These are phyloP conservation scores for Toxotes chatareus DNA, from an alignment of 2,113 vertebrate species.

Conservation along the genomic window DNA sequence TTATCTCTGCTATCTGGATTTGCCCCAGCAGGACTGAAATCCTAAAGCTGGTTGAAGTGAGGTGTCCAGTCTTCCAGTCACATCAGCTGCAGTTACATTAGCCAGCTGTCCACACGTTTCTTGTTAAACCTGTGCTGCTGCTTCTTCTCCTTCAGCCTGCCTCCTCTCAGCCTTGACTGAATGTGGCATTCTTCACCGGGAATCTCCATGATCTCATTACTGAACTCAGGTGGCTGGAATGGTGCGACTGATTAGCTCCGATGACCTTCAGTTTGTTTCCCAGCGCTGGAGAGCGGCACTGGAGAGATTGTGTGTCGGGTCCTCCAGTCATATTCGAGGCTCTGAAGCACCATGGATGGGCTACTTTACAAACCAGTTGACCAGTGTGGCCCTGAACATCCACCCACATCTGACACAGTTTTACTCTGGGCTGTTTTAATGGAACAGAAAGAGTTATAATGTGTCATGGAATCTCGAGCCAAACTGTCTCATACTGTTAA, in stretches of 20 bases:
- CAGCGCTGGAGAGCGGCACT: neutral
- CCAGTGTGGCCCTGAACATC: constrained; percentile 2
- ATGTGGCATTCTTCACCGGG: constrained; percentile 23
- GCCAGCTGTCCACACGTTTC: constrained; percentile 53
- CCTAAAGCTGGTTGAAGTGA: constrained; percentile 11
- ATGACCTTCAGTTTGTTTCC: constrained; percentile 49
- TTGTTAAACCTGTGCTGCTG: constrained; percentile 20
- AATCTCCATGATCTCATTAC: constrained; percentile 52
- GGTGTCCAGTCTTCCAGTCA: constrained; percentile 14
- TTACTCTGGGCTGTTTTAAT: constrained; percentile 29
- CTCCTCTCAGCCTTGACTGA: constrained; percentile 24
- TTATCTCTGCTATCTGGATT: constrained; percentile 36
- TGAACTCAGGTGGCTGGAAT: constrained; percentile 27
- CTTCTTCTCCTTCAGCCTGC: neutral
- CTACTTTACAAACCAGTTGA: neutral
- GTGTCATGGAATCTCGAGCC: constrained; percentile 33
- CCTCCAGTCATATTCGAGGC: constrained; percentile 11
- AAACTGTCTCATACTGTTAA: constrained; percentile 53
- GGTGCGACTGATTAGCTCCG: constrained; percentile 31
- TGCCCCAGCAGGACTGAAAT: constrained; percentile 33
- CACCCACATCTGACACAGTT: constrained; percentile 36
- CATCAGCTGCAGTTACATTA: constrained; percentile 44
- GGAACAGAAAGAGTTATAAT: constrained; percentile 42
- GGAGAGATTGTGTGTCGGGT: neutral
- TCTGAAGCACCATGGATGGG: neutral